Conservation (phyloP, 2,797 vertebrate species). For the Girardinus metallicus region DNA sequence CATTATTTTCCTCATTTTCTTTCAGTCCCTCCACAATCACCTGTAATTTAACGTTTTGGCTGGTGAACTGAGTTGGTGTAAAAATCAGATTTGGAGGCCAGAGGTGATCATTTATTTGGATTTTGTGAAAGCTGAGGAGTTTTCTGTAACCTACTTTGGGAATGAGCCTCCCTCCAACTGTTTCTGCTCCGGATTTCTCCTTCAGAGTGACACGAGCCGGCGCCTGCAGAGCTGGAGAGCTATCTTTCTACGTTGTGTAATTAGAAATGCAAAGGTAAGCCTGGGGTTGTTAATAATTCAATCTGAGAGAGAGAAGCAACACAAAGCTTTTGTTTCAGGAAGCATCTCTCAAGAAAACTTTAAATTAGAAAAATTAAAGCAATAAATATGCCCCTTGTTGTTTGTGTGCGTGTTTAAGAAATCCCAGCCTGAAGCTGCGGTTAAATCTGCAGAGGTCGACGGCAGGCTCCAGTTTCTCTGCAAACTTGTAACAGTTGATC, state of each 20-base stretch:
- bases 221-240: conserved; percentile 54
- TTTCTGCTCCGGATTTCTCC: conserved; percentile 46
- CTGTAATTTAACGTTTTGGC: not conserved
- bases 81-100: conserved; percentile 37
- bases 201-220: conserved; percentile 48
- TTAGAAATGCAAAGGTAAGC: conserved; percentile 77
- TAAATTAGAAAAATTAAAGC: conserved; percentile 70
- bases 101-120: conserved; percentile 40
- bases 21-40: conserved; percentile 19
- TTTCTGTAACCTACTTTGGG: conserved; percentile 59
- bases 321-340: conserved; percentile 65
- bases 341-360: conserved; percentile 66
- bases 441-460: conserved; percentile 37
- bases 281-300: conserved; percentile 66
- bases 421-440: conserved; percentile 58
- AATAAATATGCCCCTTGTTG: conserved; percentile 59
- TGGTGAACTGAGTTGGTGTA: conserved; percentile 15
- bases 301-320: conserved; percentile 21
- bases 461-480: conserved; percentile 30
- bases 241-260: conserved; percentile 53
- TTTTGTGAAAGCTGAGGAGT: conserved; percentile 23
- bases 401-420: conserved; percentile 50
- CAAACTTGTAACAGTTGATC: conserved; percentile 40
- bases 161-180: conserved; percentile 29
- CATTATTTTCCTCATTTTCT: conserved; percentile 7